phyloP scores from a whole-genome alignment of 2,113 vertebrate genomes.

The Salminus brasiliensis region DNA sequence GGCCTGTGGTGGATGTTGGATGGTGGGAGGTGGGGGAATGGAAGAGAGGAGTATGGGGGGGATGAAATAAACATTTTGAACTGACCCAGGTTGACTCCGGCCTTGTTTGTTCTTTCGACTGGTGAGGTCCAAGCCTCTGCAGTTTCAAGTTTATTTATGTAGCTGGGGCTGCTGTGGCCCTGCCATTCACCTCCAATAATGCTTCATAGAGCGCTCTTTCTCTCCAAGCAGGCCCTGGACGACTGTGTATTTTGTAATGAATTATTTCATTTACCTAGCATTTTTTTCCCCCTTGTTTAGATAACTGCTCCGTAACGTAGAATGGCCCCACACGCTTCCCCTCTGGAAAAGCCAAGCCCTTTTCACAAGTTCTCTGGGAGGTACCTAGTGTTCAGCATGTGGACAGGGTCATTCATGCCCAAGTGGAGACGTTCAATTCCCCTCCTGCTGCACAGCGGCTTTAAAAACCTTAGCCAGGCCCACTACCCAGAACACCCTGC shows the following conservation, averaged over 20 bases:
- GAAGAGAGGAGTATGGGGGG: constrained; percentile 24
- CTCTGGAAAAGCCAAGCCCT: constrained; percentile 38
- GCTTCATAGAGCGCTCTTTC: constrained; percentile 79
- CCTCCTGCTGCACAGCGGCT: constrained; percentile 60
- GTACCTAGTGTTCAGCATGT: constrained; percentile 29
- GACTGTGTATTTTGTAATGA: constrained; percentile 75
- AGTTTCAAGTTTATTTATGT: constrained; percentile 82
- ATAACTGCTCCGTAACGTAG: constrained; percentile 69
- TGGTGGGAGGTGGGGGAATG: neutral
- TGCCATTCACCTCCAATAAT: constrained; percentile 81
- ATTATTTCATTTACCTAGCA: constrained; percentile 79
- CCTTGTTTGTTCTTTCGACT: constrained; percentile 85
- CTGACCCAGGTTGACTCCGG: constrained; percentile 81
- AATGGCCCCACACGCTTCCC: constrained; percentile 63
- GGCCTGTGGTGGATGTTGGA: constrained; percentile 23
- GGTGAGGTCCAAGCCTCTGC: constrained; percentile 80
- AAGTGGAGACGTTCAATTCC: constrained; percentile 48
- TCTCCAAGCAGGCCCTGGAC: constrained; percentile 66
- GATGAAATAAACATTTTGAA: constrained; percentile 82
- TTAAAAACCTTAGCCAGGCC: constrained; percentile 68
- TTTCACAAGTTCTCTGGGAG: neutral
- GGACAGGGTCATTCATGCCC: constrained; percentile 48
- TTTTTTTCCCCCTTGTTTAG: constrained; percentile 71
- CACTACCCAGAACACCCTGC: constrained; percentile 62
- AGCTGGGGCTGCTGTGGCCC: constrained; percentile 74